Percentiles rank a stretch among this genome's conserved stretches.
phyloP scores from a whole-genome alignment of 2,113 vertebrate species.

The Spheniscus mendiculus region DNA sequence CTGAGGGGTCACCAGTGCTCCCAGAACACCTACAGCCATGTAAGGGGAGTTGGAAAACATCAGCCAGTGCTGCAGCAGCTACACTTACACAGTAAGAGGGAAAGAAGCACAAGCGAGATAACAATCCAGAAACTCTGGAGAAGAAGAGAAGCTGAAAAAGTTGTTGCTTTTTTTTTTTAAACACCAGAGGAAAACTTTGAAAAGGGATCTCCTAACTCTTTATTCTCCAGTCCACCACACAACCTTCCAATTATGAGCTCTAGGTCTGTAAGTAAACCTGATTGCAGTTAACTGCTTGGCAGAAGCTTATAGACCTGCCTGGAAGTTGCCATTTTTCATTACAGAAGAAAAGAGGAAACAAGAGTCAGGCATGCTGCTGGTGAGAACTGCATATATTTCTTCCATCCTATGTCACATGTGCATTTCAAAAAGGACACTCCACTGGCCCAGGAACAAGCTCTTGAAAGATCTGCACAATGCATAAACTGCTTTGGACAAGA shows the following conservation, averaged over 20 bases:
- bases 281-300: not conserved
- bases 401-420: not conserved
- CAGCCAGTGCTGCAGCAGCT: not conserved
- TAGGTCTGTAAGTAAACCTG: not conserved
- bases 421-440: not conserved
- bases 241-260: not conserved
- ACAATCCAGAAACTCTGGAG: not conserved
- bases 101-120: not conserved
- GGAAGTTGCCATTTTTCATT: not conserved
- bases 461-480: not conserved
- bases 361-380: not conserved
- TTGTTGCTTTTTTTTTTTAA: not conserved
- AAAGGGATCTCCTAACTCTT: not conserved
- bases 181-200: not conserved
- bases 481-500: not conserved
- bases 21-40: not conserved
- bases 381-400: not conserved
- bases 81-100: not conserved
- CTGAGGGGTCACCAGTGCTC: not conserved
- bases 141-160: not conserved
- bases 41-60: not conserved
- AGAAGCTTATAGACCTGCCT: not conserved
- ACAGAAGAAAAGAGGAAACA: not conserved
- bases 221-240: not conserved
- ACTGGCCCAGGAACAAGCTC: not conserved